Evolutionary conservation across 64 coral and sea anemone genomes (phyloP).

Genomic region (Catalaphyllia jardinei): DNA sequence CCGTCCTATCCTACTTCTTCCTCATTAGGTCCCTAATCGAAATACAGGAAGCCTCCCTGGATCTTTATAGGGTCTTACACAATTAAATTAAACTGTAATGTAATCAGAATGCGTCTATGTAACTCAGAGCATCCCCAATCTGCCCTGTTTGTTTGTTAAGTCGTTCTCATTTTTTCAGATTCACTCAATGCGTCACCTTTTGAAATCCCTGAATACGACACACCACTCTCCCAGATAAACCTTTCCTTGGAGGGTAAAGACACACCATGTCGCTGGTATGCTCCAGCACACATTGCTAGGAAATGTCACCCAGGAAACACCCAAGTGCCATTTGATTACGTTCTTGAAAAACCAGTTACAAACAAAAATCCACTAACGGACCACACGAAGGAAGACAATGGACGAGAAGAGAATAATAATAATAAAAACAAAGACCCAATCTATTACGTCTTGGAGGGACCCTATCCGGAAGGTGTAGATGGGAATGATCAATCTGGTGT

Average conservation of each 20-base stretch:
- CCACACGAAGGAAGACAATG: background rate
- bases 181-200: no score
- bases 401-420: background rate
- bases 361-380: background rate
- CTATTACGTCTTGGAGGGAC: background rate
- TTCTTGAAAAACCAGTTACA: background rate
- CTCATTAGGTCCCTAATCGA: no score
- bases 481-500: background rate
- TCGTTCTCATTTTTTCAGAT: no score
- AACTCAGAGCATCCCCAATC: no score
- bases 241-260: background rate
- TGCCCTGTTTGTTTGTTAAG: no score
- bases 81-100: no score
- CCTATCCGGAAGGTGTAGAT: background rate
- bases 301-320: background rate
- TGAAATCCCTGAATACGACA: background rate
- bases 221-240: background rate
- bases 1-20: no score
- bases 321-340: background rate
- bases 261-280: background rate
- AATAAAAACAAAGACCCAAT: background rate
- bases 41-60: no score
- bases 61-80: no score
- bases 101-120: no score
- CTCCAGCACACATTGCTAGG: background rate